Percentiles rank a stretch among this genome's conserved stretches.
Evolutionary conservation across 2,888 invertebrate genomes (phyloP).

Genomic region (Ctenicera cuprea): DNA sequence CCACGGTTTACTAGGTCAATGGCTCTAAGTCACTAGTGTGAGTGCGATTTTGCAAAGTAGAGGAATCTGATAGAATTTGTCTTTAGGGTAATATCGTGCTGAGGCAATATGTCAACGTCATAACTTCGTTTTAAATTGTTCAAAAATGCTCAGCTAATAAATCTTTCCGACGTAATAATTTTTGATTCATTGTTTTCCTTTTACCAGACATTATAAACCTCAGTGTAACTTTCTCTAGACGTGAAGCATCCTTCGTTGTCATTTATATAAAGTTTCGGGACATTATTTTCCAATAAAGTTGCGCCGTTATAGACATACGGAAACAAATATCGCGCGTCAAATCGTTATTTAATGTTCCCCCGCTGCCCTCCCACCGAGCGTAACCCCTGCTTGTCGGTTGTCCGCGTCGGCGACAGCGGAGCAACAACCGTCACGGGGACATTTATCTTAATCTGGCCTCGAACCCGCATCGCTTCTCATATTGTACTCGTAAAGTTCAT

Average conservation of each 20-base stretch:
- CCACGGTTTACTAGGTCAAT: too few species aligned
- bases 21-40: too few species aligned
- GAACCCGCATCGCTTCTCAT: slow-evolving; percentile 50
- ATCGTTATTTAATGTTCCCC: slow-evolving; percentile 44
- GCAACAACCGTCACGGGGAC: slow-evolving; percentile 50
- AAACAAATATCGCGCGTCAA: slow-evolving; percentile 42
- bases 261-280: slow-evolving; percentile 14
- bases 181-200: slow-evolving; percentile 27
- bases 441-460: slow-evolving; percentile 52
- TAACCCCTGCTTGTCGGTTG: background rate
- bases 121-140: slow-evolving; percentile 28
- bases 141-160: slow-evolving; percentile 17
- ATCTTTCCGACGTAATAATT: slow-evolving; percentile 24
- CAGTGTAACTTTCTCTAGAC: background rate
- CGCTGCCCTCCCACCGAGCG: slow-evolving; percentile 4
- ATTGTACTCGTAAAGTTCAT: slow-evolving; percentile 48
- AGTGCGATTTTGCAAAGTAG: background rate
- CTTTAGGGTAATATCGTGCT: slow-evolving; percentile 19
- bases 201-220: slow-evolving; percentile 5
- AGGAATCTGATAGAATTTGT: background rate
- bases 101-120: slow-evolving; percentile 14
- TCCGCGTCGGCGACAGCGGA: slow-evolving; percentile 32
- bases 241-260: slow-evolving; percentile 7
- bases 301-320: slow-evolving; percentile 9
- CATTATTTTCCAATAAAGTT: slow-evolving; percentile 37